A percentile compares a stretch with the other conserved stretches of the same genome.
Conservation (phyloP, 1,140 invertebrate genomes). For the Ostrea edulis region DNA sequence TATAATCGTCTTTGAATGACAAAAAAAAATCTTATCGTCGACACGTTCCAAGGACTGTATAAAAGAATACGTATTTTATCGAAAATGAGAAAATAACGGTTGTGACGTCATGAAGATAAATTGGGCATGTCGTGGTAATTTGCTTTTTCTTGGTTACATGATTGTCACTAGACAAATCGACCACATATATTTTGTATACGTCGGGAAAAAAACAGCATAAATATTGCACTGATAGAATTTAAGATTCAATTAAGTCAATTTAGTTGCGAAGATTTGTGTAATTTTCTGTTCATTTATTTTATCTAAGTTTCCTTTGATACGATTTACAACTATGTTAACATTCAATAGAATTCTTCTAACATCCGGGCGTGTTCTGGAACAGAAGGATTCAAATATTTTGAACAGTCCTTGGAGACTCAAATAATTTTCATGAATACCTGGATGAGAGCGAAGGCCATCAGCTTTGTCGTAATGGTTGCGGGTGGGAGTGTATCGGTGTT, state of each 20-base stretch:
- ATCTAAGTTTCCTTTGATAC: background rate
- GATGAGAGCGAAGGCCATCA: background rate
- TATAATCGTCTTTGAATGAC: background rate
- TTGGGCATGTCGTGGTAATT: too few relatives aligned
- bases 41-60: conserved; percentile 3
- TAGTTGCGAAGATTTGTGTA: background rate
- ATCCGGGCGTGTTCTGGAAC: background rate
- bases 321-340: background rate
- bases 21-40: background rate
- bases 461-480: background rate
- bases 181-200: background rate
- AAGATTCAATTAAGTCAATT: background rate
- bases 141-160: background rate
- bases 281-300: background rate
- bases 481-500: background rate
- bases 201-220: background rate
- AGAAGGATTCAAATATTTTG: background rate
- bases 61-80: conserved; percentile 1
- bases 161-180: background rate
- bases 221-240: background rate
- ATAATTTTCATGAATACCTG: conserved; percentile 1
- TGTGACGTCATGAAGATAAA: background rate
- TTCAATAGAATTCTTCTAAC: background rate
- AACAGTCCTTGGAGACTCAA: background rate
- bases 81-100: background rate